These are phyloP conservation scores for Gerris buenoi DNA, from an alignment of 1,140 invertebrate genomes.

Conservation along the genomic window DNA sequence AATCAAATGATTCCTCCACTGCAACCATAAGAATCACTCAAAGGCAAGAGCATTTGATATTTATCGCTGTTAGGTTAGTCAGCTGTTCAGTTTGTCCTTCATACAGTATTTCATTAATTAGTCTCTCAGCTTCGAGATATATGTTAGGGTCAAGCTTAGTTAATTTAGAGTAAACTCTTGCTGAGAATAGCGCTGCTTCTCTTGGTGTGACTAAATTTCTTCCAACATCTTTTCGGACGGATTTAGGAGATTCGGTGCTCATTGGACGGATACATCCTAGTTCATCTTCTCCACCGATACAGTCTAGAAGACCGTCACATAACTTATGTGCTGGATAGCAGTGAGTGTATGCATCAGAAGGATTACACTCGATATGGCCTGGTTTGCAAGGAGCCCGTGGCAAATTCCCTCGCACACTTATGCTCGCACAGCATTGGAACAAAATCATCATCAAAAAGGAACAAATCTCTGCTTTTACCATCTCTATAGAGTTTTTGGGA, in stretches of 20 bases:
- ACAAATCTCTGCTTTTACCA: no score
- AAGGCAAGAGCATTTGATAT: neutral
- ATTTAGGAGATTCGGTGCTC: neutral
- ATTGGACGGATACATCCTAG: neutral
- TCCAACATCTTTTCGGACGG: neutral
- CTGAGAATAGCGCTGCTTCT: neutral
- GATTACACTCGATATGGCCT: neutral
- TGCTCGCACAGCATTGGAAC: no score
- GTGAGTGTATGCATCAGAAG: neutral
- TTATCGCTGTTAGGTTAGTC: neutral
- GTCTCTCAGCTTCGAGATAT: neutral
- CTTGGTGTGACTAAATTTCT: neutral
- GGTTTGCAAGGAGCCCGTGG: neutral
- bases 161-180: neutral
- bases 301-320: neutral
- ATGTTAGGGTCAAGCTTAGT: neutral
- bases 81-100: neutral
- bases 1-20: no score
- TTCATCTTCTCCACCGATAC: neutral
- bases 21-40: no score
- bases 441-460: no score
- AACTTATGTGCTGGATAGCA: neutral
- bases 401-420: neutral
- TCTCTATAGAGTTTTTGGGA: no score
- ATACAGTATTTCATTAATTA: neutral